These are phyloP conservation scores for Mythimna ferrago DNA, from an alignment of 2,888 invertebrate species.

Conservation along the genomic window DNA sequence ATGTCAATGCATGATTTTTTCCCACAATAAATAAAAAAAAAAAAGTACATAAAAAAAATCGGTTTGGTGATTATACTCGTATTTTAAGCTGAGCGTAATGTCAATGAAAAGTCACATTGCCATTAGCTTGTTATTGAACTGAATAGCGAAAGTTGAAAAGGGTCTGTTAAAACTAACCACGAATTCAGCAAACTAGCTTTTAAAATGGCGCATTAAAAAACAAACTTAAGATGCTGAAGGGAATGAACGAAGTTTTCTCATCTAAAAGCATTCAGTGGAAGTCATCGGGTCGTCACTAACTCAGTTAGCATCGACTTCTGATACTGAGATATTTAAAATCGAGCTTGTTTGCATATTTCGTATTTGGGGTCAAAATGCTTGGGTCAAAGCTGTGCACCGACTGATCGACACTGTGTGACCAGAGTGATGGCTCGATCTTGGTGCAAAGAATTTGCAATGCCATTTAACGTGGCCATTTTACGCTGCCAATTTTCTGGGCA, in stretches of 20 bases:
- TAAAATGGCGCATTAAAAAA: conserved; percentile 33
- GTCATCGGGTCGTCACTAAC: conserved; percentile 46
- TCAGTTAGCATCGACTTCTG: conserved; percentile 31
- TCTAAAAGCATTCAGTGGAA: conserved; percentile 48
- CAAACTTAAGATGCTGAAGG: conserved; percentile 14
- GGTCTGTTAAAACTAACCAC: conserved; percentile 21
- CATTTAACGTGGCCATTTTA: too few relatives aligned
- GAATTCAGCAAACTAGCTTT: conserved; percentile 23
- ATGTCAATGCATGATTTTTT: too few relatives aligned
- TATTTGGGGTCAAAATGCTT: not conserved
- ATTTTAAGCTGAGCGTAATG: not conserved
- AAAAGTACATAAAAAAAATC: too few relatives aligned
- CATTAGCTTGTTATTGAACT: not conserved
- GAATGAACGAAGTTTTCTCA: conserved; percentile 53
- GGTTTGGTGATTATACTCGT: too few relatives aligned
- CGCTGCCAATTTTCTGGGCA: too few relatives aligned
- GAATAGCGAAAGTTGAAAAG: conserved; percentile 9
- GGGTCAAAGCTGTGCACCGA: too few relatives aligned
- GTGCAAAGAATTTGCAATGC: too few relatives aligned
- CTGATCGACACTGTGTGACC: too few relatives aligned
- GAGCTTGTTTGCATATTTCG: not conserved
- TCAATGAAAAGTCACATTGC: not conserved
- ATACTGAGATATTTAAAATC: conserved; percentile 30
- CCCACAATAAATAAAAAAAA: too few relatives aligned
- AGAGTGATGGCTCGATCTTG: too few relatives aligned